Base-by-base conservation (phyloP, 2,888 invertebrate species). In the Minunthozetes semirufus region DNA sequence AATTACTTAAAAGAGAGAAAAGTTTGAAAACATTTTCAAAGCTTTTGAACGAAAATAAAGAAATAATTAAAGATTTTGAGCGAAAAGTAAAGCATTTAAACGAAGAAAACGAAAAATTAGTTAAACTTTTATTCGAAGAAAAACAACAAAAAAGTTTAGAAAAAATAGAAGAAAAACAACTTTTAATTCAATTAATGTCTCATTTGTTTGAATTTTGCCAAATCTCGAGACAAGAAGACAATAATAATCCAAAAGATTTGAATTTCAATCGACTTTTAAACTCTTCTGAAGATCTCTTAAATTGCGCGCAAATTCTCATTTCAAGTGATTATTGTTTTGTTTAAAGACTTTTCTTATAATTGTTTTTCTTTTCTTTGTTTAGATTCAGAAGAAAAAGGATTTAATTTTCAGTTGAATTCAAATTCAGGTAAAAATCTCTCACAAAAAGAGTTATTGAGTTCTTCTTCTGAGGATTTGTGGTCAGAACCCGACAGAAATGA, bases 401-500 rank as follows among this genome's bases (percentile, higher is more conserved):
- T 33, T 9, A 33, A 53, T 5, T 4, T 6, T n/a, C 19, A 4
- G 19, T 19, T 5, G 53, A 8, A 53, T 27, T 17, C 59, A 22
- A 59, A 59, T 15, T 59, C 59, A 29, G 27, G 59, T 59, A 29
- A 6, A 22, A 19, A 22, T 56, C n/a, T n/a, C n/a, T n/a, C n/a
- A n/a, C n/a, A n/a, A n/a, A n/a, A n/a, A n/a, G n/a, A n/a, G 17
- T 8, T 61, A 29, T 27, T 27, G 17, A 22, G 2, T 29, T 61
- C 9, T 9, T 11, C 29, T 25, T 66, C 66, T 17, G 73, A 66
- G 17, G 73, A 73, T 19, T 42, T 63, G 8, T 73, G 73, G 73
- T 73, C 73, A 3, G 73, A 73, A 22, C 73, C 73, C 27, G 73
- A 73, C 63, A n/a, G 66, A 13, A 25, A 63, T 8, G 73, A n/a